Base-by-base conservation (phyloP, 2,888 invertebrate species). In the Caenorhabditis angaria region DNA sequence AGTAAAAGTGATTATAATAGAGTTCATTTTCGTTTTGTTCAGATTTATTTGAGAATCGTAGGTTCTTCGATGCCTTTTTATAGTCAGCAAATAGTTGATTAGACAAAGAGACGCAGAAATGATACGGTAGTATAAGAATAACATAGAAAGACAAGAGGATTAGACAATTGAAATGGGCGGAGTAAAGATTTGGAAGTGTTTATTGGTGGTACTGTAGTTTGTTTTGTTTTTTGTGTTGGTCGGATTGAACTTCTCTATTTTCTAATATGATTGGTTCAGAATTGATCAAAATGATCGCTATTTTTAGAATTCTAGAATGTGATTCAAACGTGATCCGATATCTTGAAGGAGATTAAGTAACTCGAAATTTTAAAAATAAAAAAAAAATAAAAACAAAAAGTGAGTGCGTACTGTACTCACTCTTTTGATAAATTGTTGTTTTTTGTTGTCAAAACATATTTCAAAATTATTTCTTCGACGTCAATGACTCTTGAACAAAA, bases 91-190 rank as follows among this genome's bases (percentile, higher is more conserved):
- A 41, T 2, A 41, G 57, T 32, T 68, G 63, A 68, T 51, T 62
- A 60, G 64, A 62, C 55, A 35, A 27, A 59, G 61, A 66, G 58
- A 29, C 25, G 54, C 53, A 55, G 58, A 56, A n/a, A 61, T 61
- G 18, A 32, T 56, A 56, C 55, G 2, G 32, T 56, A 56, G n/a
- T 32, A 32, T 6, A 4, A 3, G 8, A 56, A n/a, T 8, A 65
- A 51, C 24, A 57, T 51, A 50, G 10, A 41, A 58, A 59, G 67
- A 18, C 50, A 59, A 68, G 67, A 72, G 68, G 65, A 59, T 41
- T 2, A 69, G 65, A 48, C 25, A 50, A 59, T 35, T 32, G 59
- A 47, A 51, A 51, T 24, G 8, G 57, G 57, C 60, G 66, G 65
- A 60, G 54, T 24, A 22, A 10, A 10, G 32, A 10, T 12, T 5